A percentile compares a stretch with the other conserved stretches of the same genome.
phyloP scores from a whole-genome alignment of 64 coral and sea anemone genomes.

The Trachythela sp. region DNA sequence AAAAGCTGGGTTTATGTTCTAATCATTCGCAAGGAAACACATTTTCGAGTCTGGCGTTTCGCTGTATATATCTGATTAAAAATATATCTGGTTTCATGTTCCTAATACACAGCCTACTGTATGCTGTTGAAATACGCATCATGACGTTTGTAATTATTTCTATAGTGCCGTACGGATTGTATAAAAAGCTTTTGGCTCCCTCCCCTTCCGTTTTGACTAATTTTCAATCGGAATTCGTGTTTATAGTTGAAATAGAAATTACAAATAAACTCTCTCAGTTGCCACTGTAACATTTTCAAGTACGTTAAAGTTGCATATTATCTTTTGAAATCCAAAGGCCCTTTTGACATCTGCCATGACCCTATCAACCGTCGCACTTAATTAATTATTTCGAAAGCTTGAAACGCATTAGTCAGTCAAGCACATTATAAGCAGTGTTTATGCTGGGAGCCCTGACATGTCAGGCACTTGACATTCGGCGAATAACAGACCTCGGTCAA shows the following conservation, averaged over 20 bases:
- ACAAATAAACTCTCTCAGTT: background rate
- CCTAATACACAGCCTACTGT: background rate
- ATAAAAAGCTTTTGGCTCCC: background rate
- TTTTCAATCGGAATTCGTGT: background rate
- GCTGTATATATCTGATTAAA: background rate
- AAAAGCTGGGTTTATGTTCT: background rate
- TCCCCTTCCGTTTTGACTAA: background rate
- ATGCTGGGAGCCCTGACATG: background rate
- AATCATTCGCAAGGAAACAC: background rate
- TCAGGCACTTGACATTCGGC: constrained; percentile 16
- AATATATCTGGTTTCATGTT: background rate
- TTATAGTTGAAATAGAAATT: background rate
- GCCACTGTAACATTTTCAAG: background rate
- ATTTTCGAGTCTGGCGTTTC: background rate
- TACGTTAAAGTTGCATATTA: background rate
- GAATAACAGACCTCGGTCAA: background rate
- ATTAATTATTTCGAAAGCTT: constrained; percentile 25
- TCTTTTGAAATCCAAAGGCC: background rate
- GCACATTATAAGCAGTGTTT: constrained; percentile 7
- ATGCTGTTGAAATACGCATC: background rate
- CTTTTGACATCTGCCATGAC: background rate
- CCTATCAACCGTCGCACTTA: background rate
- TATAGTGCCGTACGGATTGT: background rate
- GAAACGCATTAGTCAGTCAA: constrained; percentile 22
- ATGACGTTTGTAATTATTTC: constrained; percentile 10